Evolutionary conservation across 2,888 invertebrate genomes (phyloP), one percentile per base, ranked within the genome.

Genomic region (Mythimna lalbum): DNA sequence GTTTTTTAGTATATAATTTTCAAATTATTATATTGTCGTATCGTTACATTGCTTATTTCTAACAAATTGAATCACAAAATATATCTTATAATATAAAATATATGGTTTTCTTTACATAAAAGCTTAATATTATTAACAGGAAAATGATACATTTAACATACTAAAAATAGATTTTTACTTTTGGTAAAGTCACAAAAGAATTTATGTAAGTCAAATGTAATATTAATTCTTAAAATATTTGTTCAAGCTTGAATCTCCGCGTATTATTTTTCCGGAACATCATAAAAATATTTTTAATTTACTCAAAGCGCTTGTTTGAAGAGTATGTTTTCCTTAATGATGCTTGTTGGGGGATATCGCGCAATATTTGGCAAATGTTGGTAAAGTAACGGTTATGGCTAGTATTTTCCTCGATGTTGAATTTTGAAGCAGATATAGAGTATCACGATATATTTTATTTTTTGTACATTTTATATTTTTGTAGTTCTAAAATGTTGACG

Each of bases 221-320:
- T 52, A 23, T 33, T 33, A 43, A 21, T 19, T 14, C 33, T 21
- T 33, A 56, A 12, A 33, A 12, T 21, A 7, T 9, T 39, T 27
- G 14, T 59, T n/a, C 21, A 55, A 36, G 57, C 33, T 27, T 57
- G n/a, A 53, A 12, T 63, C 43, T 14, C 50, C 10, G 33, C 17
- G 12, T 49, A 53, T 39, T 60, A 50, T 56, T 33, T 63, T 23
- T 21, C 55, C 9, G 59, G 27, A 49, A 80, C 53, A 23, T 9
- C 10, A 53, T 77, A 53, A 63, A 65, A 57, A 74, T 49, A 60
- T 55, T 62, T 73, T 73, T 63, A 59, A 65, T 73, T 68, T 78
- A 47, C 50, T 73, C n/a, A 60, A 27, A 59, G 50, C 33, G 57
- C n/a, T 63, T 80, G 66, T 69, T 67, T 65, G 67, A 19, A 55